A percentile compares a stretch with the other conserved stretches of the same genome.
These are phyloP conservation scores for Cyclopterus lumpus DNA, from an alignment of 2,797 vertebrate species.

Conservation along the genomic window DNA sequence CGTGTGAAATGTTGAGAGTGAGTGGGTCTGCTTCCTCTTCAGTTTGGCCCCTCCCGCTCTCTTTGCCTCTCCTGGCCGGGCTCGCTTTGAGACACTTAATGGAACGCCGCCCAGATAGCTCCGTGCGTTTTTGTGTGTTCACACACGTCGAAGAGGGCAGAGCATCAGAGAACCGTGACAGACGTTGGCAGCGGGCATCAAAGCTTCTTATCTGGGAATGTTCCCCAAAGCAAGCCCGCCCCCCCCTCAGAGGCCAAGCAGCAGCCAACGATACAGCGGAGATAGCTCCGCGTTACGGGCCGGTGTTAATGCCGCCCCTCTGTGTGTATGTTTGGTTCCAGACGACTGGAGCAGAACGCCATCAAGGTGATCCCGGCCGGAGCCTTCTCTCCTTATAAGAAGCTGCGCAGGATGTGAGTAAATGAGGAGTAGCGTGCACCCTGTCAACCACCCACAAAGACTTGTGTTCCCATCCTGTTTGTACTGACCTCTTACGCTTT, in stretches of 20 bases:
- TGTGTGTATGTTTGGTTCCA: slow-evolving; percentile 82
- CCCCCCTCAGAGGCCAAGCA: slow-evolving; percentile 3
- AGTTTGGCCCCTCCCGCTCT: slow-evolving; percentile 25
- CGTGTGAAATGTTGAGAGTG: slow-evolving; percentile 59
- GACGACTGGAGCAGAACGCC: slow-evolving; percentile 97
- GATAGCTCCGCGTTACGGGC: slow-evolving; percentile 58
- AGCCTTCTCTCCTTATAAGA: slow-evolving; percentile 97
- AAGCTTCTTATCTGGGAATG: slow-evolving; percentile 72
- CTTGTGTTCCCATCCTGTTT: slow-evolving; percentile 16
- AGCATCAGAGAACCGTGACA: slow-evolving; percentile 68
- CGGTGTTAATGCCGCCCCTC: slow-evolving; percentile 65
- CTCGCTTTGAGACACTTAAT: slow-evolving; percentile 51
- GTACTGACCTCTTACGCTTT: slow-evolving; percentile 35
- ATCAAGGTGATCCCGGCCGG: slow-evolving; percentile 97
- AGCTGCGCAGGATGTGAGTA: slow-evolving; percentile 96
- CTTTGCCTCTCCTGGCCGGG: background rate
- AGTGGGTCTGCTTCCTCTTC: slow-evolving; percentile 32
- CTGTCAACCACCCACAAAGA: slow-evolving; percentile 25
- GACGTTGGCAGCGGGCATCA: slow-evolving; percentile 65
- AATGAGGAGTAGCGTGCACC: slow-evolving; percentile 48
- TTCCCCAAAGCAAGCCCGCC: slow-evolving; percentile 43
- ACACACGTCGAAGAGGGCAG: slow-evolving; percentile 52
- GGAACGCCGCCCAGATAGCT: slow-evolving; percentile 59
- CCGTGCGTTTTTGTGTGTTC: slow-evolving; percentile 45
- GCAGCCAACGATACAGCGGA: slow-evolving; percentile 47